Conservation (phyloP, 1,140 invertebrate species). For the Bombus ignitus region DNA sequence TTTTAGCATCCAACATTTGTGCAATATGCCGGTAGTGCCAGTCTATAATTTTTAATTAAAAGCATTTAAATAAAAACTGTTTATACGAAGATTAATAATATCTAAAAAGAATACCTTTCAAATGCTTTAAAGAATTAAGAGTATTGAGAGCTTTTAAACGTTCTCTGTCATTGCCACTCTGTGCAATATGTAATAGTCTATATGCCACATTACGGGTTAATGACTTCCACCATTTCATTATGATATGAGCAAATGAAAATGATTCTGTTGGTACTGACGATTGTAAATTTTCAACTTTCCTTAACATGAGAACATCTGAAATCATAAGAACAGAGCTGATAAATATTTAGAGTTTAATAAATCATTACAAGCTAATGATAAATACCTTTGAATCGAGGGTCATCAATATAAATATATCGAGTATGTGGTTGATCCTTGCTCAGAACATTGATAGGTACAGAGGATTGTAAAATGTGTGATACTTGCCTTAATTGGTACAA, state of each 20-base stretch:
- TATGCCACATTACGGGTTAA: conserved; percentile 71
- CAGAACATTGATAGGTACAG: conserved; percentile 73
- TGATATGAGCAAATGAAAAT: conserved; percentile 62
- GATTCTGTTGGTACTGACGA: conserved; percentile 58
- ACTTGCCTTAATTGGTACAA: conserved; percentile 77
- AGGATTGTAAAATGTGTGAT: conserved; percentile 71
- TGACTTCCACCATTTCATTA: conserved; percentile 77
- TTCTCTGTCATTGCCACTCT: conserved; percentile 67
- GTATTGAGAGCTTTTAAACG: conserved; percentile 73
- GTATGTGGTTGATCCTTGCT: conserved; percentile 74
- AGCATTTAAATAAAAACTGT: not conserved
- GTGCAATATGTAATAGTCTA: conserved; percentile 73
- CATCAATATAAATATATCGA: conserved; percentile 81
- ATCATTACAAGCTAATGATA: conserved; percentile 2
- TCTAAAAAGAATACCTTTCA: conserved; percentile 74
- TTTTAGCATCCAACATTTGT: conserved; percentile 86
- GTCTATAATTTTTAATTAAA: conserved; percentile 70
- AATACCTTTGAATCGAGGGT: conserved; percentile 78
- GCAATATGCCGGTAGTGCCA: conserved; percentile 87
- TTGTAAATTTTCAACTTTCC: conserved; percentile 68
- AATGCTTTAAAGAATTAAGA: conserved; percentile 73
- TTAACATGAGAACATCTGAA: conserved; percentile 74
- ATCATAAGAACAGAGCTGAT: not conserved
- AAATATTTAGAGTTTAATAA: not conserved
- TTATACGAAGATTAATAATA: conserved; percentile 1